Base-by-base conservation (phyloP, 2,888 invertebrate species). In the Drosophila mulleri region DNA sequence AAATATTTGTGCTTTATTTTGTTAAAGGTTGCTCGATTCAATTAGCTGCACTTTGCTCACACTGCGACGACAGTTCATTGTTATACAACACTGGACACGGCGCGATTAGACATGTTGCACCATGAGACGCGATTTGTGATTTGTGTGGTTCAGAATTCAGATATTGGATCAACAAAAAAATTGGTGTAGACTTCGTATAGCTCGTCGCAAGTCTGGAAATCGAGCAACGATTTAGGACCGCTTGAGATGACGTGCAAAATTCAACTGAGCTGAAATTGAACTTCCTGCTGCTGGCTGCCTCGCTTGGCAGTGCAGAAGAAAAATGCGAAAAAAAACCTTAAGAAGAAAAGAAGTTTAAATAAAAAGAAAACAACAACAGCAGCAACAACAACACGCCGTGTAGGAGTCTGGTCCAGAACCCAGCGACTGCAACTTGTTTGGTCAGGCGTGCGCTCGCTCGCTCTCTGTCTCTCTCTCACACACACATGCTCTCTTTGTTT, bases 201-300 rank as follows among this genome's bases (percentile, higher is more conserved):
- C 59, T 71, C 64, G 71, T 29, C 61, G 53, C 66, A 59, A 54
- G 50, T 48, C 53, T 61, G 53, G 53, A 60, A 63, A 50, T 80
- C 59, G 73, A 62, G 64, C 52, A 67, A 66, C 79, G 80, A 67
- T 45, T 54, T 76, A 82, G 76, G 76, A 84, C 84, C 84, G 84
- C 79, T 87, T 87, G 75, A 80, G 90, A 89, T 88, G 90, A 90
- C 89, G 89, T 90, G 83, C 91, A 85, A 88, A 87, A 81, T 87
- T 83, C 77, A 78, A 90, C 90, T 90, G 87, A 90, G 74, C 89
- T 84, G 76, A 87, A 87, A 89, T 68, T 89, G 67, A 80, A 89
- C 88, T 90, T 86, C 90, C 88, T 91, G 88, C 88, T 91, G 88
- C 81, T 84, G 82, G 48, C 48, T 29, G 48, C 48, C 44, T 57